Percentiles rank a stretch among this genome's conserved stretches.
Evolutionary conservation across 2,113 vertebrate species (phyloP).

Genomic region (Heloderma charlesbogerti): DNA sequence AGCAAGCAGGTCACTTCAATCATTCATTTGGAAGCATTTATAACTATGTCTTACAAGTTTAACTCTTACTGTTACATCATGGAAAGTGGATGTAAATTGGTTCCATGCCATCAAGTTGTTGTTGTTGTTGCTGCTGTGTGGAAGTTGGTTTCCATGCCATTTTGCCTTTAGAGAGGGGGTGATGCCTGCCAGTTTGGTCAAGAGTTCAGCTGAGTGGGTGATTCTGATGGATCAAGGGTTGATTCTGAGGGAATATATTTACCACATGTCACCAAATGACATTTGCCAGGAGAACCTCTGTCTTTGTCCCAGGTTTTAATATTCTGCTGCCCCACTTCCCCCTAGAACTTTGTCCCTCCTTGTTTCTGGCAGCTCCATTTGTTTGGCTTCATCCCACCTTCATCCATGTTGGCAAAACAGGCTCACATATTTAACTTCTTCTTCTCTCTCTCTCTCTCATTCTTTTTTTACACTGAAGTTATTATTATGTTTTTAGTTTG

Average conservation of each 20-base stretch:
- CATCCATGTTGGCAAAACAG: conserved; percentile 78
- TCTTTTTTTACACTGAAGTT: conserved; percentile 57
- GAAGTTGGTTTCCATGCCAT: neutral
- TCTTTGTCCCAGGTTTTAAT: conserved; percentile 32
- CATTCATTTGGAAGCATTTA: neutral
- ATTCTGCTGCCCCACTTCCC: neutral
- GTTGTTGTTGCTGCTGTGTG: neutral
- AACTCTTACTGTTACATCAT: neutral
- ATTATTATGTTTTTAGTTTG: conserved; percentile 79
- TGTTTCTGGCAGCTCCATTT: conserved; percentile 33
- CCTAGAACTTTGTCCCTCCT: conserved; percentile 32
- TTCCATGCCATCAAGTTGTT: conserved; percentile 4
- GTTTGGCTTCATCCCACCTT: conserved; percentile 71
- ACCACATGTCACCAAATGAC: conserved; percentile 31
- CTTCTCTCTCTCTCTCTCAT: conserved; percentile 31
- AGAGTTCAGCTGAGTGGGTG: neutral
- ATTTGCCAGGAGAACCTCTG: neutral
- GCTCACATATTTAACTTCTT: conserved; percentile 79
- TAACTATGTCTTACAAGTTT: neutral
- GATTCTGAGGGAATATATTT: conserved; percentile 34
- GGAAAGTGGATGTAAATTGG: neutral
- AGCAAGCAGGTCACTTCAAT: neutral
- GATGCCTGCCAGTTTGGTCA: neutral
- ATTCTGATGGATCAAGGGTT: neutral
- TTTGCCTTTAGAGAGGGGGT: neutral